Base-by-base conservation (phyloP, 2,113 vertebrate species). In the Ptilorrhoa leucosticta region DNA sequence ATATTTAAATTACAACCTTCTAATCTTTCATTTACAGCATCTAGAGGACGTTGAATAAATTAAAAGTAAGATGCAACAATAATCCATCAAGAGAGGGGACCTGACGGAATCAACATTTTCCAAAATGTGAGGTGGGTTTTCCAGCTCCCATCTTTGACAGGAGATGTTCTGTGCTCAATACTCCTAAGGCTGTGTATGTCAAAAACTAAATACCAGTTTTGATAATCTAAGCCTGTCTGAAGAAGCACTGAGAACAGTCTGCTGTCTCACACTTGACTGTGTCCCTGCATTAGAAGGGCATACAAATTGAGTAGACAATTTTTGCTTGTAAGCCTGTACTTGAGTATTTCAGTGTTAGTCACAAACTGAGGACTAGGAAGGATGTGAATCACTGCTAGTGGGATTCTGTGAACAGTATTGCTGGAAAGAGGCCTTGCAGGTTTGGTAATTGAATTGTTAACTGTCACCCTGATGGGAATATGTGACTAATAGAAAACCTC, bases 1-100 rank as follows among this genome's bases (percentile, higher is more conserved):
- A 83, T 92, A 89, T 93, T 96, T 92, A 91, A 96, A 96, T 93
- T 83, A 56, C 44, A 92, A 48, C 53, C 69, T 87, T 97, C n/a
- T 82, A 83, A 72, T 92, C 48, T 87, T 90, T 88, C 68, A 65
- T 78, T 94, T 95, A 60, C 42, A 72, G 45, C 35, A 83, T 69
- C 58, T 88, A 95, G 21, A 92, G 30, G 39, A 89, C 53, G 31
- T 56, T 78, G 71, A 86, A 94, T 82, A 91, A 83, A 93, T 87
- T 94, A 93, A 94, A 96, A 94, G 73, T 53, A 82, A 89, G 94
- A 89, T 66, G 10, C 56, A 75, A 85, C 27, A 83, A 26, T 85
- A 81, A 84, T 95, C 30, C 1, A 6, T 21, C 39, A 58, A 71
- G 82, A 73, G 24, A 65, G n/a, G 39, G 51, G 12, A 61, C 71